Evolutionary conservation across 1,140 invertebrate genomes (phyloP), one percentile per base, ranked within the genome.

Genomic region (Papilio polytes): DNA sequence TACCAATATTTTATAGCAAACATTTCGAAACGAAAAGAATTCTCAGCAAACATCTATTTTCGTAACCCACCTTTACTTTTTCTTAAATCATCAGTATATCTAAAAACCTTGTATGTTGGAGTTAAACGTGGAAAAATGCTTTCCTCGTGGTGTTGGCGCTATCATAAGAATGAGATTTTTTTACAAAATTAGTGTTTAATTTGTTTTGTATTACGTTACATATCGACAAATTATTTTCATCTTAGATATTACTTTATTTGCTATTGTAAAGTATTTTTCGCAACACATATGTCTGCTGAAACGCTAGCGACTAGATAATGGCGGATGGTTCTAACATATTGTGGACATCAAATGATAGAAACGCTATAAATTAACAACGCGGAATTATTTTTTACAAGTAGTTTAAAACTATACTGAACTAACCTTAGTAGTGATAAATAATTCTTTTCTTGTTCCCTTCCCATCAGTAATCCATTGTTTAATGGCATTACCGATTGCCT

Each of bases 371-470:
- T 66, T n/a, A 26, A 26, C 12, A 26, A 3, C 26, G 26, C 13
- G 22, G 13, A 72, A 18, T 15, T 22, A 72, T 18, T 78, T 74
- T 36, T 74, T 63, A 51, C 15, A 3, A 20, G 31, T 53, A 2
- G 22, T 18, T 12, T 13, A 26, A 70, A 51, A 70, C 31, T 31
- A 48, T 41, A 56, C 26, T 22, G 66, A 26, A 81, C 48, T 95
- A 92, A 98, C 96, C 94, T 98, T 98, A 20, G 98, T 98, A 1
- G 97, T 97, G 80, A 98, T 96, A 91, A 98, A 98, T 31, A 98
- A 92, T 44, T 98, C 97, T 87, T 97, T 96, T 63, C 98, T 95
- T 82, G 96, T 97, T 4, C 98, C 94, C 90, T 96, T 96, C 31
- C 97, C 97, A 66, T 96, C 95, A 81, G 96, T 93, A 72, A 98